Percentiles rank a stretch among this genome's conserved stretches.
Evolutionary conservation across 2,888 invertebrate genomes (phyloP).

Genomic region (Lepidocyrtinus sp.): DNA sequence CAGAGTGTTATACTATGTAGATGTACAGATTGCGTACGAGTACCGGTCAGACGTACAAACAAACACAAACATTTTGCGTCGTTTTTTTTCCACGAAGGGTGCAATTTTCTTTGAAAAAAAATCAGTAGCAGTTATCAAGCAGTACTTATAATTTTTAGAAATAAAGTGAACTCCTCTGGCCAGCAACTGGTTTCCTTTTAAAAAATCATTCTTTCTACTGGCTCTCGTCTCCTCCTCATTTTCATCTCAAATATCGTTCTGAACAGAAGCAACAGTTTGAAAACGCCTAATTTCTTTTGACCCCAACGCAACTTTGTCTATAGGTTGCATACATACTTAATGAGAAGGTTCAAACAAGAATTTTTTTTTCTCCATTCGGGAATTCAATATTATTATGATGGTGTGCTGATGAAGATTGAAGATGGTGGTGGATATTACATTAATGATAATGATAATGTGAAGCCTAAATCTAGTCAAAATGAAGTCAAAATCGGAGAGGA

Average conservation of each 20-base stretch:
- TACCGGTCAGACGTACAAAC: not conserved
- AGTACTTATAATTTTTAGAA: conserved; percentile 10
- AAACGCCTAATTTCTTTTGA: conserved; percentile 4
- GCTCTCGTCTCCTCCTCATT: not conserved
- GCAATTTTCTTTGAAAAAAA: conserved; percentile 11
- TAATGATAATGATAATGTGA: conserved; percentile 34
- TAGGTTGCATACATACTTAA: not conserved
- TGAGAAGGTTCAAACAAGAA: conserved; percentile 5
- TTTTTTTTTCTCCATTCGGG: conserved; percentile 5
- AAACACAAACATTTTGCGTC: not conserved
- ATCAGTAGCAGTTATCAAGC: conserved; percentile 21
- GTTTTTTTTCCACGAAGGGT: not conserved
- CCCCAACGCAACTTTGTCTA: not conserved
- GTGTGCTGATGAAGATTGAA: conserved; percentile 24
- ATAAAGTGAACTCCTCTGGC: conserved; percentile 18
- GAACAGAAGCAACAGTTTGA: conserved; percentile 14
- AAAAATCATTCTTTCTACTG: conserved; percentile 1
- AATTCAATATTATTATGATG: conserved; percentile 6
- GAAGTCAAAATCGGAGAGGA: conserved; percentile 13
- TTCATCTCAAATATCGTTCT: not conserved
- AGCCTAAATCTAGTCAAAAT: conserved; percentile 13
- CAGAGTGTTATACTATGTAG: conserved; percentile 3
- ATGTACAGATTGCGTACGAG: conserved; percentile 5
- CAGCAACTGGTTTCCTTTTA: conserved; percentile 51
- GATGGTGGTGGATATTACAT: conserved; percentile 25